Evolutionary conservation across 2,797 vertebrate genomes (phyloP), one percentile per base, ranked within the genome.

Genomic region (Basileuterus tristriatus): DNA sequence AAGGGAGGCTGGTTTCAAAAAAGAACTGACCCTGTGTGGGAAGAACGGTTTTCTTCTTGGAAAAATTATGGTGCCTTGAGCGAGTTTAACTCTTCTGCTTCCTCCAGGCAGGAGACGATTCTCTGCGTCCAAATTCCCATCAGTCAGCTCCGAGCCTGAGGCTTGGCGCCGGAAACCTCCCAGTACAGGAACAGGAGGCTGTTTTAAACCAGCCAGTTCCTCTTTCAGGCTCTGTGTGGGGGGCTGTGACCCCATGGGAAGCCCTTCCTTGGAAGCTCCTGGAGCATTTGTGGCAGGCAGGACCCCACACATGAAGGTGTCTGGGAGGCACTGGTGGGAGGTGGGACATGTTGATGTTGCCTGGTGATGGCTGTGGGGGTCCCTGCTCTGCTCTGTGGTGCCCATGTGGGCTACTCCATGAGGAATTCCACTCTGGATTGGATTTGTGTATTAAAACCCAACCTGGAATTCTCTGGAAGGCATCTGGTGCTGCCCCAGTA

Each of bases 21-120:
- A 95, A 94, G 93, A 93, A 95, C 70, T 96, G 95, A 96, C 96
- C 96, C 94, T 63, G 89, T 95, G 96, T 96, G 96, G 95, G 96
- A 96, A 96, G 96, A 93, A 86, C 34, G 68, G 94, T 91, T 91
- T 91, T 95, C 93, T 93, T 95, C 89, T 86, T 58, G 94, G 92
- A 90, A 93, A 93, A 97, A 96, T 89, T 52, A 82, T 86, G 96
- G 92, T 96, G 91, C 72, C 87, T 95, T n/a, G 74, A 94, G 89
- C 1, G 4, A 83, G 82, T 90, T 96, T 96, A 96, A 97, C 96
- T 96, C 96, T 95, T 95, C 64, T 64, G 53, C 77, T 93, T 93
- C 95, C 83, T 80, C 59, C 81, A 58, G 74, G 71, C 71, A 43
- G 47, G 72, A 83, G 34, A 34, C 39, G 49, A 69, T 58, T 83